Percentiles rank a stretch among this genome's conserved stretches.
Evolutionary conservation across 2,888 invertebrate genomes (phyloP).

Genomic region (Lasioglossum calceatum): DNA sequence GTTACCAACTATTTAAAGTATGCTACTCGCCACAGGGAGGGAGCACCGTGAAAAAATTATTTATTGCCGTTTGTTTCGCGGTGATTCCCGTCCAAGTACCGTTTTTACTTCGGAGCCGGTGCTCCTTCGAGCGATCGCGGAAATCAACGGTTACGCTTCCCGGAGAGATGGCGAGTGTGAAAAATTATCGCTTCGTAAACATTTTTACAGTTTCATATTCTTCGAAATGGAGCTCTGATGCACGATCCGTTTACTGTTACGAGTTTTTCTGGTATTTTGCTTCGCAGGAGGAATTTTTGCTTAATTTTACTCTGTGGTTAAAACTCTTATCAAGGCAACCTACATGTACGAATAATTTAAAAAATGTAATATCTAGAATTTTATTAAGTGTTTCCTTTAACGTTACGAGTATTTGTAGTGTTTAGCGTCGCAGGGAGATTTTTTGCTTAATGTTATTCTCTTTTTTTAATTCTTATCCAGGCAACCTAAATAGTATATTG

Average conservation of each 20-base stretch:
- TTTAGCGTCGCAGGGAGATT: too few relatives aligned
- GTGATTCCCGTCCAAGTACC: neutral
- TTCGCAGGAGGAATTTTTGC: neutral
- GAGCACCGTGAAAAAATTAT: conserved; percentile 1
- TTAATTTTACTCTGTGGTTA: neutral
- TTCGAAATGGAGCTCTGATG: too few relatives aligned
- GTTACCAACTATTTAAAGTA: neutral
- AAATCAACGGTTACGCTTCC: neutral
- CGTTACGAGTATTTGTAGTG: neutral
- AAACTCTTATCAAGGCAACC: neutral
- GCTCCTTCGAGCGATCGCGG: neutral
- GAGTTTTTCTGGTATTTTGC: neutral
- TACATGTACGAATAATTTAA: neutral
- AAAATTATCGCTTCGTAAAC: neutral
- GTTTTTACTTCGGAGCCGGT: neutral
- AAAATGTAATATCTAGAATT: too few relatives aligned
- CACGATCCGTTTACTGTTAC: too few relatives aligned
- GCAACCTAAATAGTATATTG: too few relatives aligned
- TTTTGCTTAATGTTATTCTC: too few relatives aligned
- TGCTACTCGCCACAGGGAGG: neutral
- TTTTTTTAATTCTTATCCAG: too few relatives aligned
- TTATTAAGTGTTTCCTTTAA: too few relatives aligned
- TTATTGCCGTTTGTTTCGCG: conserved; percentile 2
- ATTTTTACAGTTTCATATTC: neutral
- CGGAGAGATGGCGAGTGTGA: neutral